Conservation (phyloP, 2,888 invertebrate species). For the Frankliniella intonsa region DNA sequence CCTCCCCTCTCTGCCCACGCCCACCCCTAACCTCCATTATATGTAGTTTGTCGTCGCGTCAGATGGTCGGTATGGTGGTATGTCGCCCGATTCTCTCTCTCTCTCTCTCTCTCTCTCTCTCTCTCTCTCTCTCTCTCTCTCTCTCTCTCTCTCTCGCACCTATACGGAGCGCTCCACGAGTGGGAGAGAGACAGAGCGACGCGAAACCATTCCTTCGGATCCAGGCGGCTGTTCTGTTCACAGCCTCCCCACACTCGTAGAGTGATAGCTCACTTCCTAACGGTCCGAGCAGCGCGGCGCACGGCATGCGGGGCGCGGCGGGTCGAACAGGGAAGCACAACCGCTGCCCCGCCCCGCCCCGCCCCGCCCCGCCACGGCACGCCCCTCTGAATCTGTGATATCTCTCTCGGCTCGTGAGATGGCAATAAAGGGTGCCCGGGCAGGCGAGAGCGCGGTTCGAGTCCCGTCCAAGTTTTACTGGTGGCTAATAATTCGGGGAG, state of each 20-base stretch:
- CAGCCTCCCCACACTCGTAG: background rate
- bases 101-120: too few relatives aligned
- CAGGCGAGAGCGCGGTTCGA: constrained; percentile 6
- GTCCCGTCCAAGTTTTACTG: constrained; percentile 19
- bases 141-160: too few relatives aligned
- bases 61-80: too few relatives aligned
- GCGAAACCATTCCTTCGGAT: too few relatives aligned
- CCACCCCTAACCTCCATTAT: too few relatives aligned
- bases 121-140: too few relatives aligned
- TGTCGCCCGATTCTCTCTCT: too few relatives aligned
- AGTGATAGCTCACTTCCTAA: background rate
- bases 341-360: background rate
- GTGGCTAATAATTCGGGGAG: constrained; percentile 23
- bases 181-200: too few relatives aligned
- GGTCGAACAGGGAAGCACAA: background rate
- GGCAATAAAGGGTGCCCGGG: background rate
- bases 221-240: too few relatives aligned
- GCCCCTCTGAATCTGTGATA: constrained; percentile 19
- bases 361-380: background rate
- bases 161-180: too few relatives aligned
- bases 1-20: too few relatives aligned
- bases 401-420: background rate
- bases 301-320: background rate
- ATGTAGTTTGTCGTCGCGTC: too few relatives aligned
- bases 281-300: background rate